Evolutionary conservation across 2,797 vertebrate genomes (phyloP).

Genomic region (Crax fasciolata): DNA sequence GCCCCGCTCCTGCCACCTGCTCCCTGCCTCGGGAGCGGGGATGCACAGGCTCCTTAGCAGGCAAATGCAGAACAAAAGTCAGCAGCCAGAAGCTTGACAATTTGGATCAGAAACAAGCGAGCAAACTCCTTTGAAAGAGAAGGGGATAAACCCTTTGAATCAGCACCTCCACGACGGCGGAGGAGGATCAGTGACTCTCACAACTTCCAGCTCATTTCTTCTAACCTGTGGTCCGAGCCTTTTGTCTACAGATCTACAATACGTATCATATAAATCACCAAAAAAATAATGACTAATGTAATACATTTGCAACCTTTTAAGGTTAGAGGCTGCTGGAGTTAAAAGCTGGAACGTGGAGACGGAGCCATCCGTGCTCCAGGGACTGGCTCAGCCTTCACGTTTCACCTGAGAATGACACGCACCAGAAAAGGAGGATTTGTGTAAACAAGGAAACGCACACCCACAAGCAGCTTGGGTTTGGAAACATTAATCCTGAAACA

Average conservation of each 20-base stretch:
- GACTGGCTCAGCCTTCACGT: not conserved
- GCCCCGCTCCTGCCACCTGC: constrained; percentile 61
- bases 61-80: fast-evolving
- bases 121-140: not conserved
- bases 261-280: not conserved
- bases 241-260: not conserved
- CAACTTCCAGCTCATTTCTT: not conserved
- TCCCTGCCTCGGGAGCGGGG: not conserved
- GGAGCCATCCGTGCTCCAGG: not conserved
- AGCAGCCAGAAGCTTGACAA: not conserved
- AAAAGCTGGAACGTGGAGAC: not conserved
- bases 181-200: not conserved
- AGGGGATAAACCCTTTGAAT: not conserved
- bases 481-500: constrained; percentile 56
- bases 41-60: not conserved
- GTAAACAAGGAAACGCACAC: constrained; percentile 24
- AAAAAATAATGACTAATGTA: not conserved
- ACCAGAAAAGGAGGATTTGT: not conserved
- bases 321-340: not conserved
- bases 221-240: not conserved
- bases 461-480: constrained; percentile 34
- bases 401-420: constrained; percentile 6
- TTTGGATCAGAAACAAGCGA: not conserved
- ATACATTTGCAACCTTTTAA: not conserved
- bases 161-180: not conserved